Percentiles rank a stretch among this genome's conserved stretches.
Conservation (phyloP, 2,797 vertebrate genomes). For the Manis pentadactyla region DNA sequence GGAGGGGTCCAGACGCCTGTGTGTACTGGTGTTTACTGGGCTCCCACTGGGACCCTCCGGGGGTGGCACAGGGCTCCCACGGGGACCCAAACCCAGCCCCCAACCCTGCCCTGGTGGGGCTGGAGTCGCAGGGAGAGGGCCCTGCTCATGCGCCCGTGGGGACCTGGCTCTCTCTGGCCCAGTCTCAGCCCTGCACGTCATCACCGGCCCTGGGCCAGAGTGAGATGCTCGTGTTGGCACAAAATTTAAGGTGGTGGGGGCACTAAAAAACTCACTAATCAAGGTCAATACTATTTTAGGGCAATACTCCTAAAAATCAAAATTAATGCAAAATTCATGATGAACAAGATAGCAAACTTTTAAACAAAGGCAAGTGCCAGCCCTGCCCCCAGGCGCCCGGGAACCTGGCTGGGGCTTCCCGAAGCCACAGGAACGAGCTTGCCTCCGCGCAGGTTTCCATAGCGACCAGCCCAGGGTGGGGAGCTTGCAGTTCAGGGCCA, state of each 20-base stretch:
- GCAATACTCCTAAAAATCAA: neutral
- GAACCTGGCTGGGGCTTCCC: neutral
- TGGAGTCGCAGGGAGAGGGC: accelerated
- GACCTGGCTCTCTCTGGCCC: neutral
- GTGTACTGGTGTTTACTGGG: too few species aligned
- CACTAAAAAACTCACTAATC: neutral
- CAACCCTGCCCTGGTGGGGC: accelerated
- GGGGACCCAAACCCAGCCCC: accelerated
- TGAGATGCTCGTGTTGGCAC: neutral
- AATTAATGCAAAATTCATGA: neutral
- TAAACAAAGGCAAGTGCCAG: neutral
- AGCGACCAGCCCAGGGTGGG: neutral
- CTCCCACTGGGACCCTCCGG: neutral
- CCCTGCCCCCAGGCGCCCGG: neutral
- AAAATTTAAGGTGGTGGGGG: neutral
- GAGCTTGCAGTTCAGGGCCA: neutral
- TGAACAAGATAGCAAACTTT: neutral
- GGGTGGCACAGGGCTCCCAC: neutral
- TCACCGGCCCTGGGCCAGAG: neutral
- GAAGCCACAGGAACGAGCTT: neutral
- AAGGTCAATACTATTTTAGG: neutral
- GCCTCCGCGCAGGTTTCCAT: neutral
- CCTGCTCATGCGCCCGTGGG: neutral
- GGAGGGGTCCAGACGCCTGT: neutral
- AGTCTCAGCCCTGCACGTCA: accelerated